phyloP scores from a whole-genome alignment of 2,113 vertebrate species.

The Ailurus styani region DNA sequence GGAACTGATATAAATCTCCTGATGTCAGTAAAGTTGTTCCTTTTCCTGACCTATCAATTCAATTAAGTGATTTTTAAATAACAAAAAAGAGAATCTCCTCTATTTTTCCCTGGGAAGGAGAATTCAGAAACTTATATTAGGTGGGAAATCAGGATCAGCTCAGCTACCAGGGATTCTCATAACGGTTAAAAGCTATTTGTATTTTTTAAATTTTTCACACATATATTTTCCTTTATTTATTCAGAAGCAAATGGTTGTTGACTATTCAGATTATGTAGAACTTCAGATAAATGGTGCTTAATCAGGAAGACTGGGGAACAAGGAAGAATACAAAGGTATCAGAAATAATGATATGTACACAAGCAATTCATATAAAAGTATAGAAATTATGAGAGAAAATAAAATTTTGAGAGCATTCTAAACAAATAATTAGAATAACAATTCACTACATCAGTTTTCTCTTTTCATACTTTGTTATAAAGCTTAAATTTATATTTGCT shows the following conservation, averaged over 20 bases:
- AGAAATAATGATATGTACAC: constrained; percentile 3
- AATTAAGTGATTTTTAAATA: neutral
- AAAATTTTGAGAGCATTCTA: constrained; percentile 4
- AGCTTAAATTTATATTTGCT: constrained; percentile 35
- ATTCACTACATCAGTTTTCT: constrained; percentile 15
- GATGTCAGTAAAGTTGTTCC: neutral
- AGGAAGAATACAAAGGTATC: neutral
- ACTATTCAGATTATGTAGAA: neutral
- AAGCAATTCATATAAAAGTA: neutral
- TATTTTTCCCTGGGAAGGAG: neutral
- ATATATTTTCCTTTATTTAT: neutral
- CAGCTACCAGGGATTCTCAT: neutral
- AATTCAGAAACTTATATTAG: neutral
- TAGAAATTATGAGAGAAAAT: neutral
- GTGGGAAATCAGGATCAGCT: neutral
- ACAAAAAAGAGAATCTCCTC: neutral
- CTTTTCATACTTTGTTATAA: constrained; percentile 21
- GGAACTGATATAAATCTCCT: neutral
- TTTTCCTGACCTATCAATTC: neutral
- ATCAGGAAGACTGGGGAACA: neutral
- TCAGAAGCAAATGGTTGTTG: constrained; percentile 28
- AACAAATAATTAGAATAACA: constrained; percentile 48
- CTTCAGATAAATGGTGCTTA: neutral
- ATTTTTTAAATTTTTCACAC: neutral
- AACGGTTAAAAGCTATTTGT: neutral